A percentile compares a stretch with the other conserved stretches of the same genome.
Conservation (phyloP, 2,113 vertebrate species). For the Phoxinus phoxinus region DNA sequence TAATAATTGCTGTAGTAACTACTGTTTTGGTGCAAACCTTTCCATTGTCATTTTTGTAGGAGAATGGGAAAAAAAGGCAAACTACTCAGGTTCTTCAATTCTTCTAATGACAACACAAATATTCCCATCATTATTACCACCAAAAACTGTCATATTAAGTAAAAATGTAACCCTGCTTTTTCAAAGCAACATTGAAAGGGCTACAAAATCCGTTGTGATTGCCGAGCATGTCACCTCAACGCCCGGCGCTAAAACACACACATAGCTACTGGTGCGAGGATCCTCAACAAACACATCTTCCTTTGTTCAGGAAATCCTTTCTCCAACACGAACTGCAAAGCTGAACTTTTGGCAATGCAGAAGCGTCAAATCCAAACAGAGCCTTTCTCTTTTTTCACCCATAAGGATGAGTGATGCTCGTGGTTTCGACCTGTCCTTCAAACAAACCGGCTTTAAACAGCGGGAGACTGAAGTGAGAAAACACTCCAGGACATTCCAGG, state of each 20-base stretch:
- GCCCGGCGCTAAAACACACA: conserved; percentile 57
- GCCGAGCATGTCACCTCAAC: conserved; percentile 53
- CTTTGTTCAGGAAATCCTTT: conserved; percentile 65
- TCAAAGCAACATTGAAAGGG: conserved; percentile 42
- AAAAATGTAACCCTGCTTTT: conserved; percentile 35
- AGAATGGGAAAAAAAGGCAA: not conserved
- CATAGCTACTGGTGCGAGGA: conserved; percentile 56
- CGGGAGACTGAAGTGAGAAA: conserved; percentile 55
- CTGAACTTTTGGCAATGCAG: conserved; percentile 54
- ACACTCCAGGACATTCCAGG: conserved; percentile 56
- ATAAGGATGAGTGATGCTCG: conserved; percentile 50
- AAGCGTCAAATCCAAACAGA: conserved; percentile 56
- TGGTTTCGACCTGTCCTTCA: conserved; percentile 60
- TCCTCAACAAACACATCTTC: conserved; percentile 60
- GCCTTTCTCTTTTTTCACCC: conserved; percentile 43
- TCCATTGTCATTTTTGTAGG: not conserved
- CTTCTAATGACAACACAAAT: not conserved
- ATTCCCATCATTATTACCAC: not conserved
- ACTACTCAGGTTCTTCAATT: not conserved
- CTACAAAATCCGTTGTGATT: conserved; percentile 54
- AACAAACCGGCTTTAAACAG: conserved; percentile 48
- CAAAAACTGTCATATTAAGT: not conserved
- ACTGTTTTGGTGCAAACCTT: not conserved
- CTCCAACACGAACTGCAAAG: conserved; percentile 55
- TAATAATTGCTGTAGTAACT: not conserved